Evolutionary conservation across 1,140 invertebrate species (phyloP).

Genomic region (Zaprionus tsacasi): DNA sequence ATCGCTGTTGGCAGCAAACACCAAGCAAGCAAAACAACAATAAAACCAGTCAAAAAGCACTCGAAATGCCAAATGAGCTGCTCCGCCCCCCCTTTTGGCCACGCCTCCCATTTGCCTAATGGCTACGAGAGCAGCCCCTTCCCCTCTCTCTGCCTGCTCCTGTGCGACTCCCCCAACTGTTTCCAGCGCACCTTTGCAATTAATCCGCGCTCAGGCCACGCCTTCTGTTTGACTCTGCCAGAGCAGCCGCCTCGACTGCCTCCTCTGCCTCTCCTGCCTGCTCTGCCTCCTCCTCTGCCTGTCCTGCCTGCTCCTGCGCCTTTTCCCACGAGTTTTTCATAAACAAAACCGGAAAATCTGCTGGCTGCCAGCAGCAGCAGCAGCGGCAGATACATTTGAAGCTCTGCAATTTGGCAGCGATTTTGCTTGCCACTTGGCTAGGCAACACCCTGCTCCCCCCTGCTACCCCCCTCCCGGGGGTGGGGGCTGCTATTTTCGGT

Average conservation of each 20-base stretch:
- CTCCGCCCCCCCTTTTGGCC: background rate
- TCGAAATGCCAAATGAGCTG: constrained; percentile 80
- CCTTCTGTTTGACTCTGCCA: constrained; percentile 27
- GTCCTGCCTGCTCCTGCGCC: background rate
- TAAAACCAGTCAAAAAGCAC: constrained; percentile 82
- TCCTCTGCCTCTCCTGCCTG: background rate
- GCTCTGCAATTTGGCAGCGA: constrained; percentile 77
- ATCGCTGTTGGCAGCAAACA: constrained; percentile 72
- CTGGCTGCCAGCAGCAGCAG: constrained; percentile 69
- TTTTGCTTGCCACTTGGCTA: constrained; percentile 46
- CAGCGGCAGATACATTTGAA: constrained; percentile 51
- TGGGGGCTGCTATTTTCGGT: constrained; percentile 61
- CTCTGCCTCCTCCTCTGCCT: background rate
- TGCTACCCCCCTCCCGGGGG: background rate
- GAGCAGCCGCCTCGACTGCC: background rate
- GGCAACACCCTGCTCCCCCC: background rate
- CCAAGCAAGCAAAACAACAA: constrained; percentile 50
- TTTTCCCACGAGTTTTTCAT: constrained; percentile 69
- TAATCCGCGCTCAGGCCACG: constrained; percentile 46
- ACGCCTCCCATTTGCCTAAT: constrained; percentile 54
- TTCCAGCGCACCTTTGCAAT: constrained; percentile 54
- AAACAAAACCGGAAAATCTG: constrained; percentile 78
- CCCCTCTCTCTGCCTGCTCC: background rate
- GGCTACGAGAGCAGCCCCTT: constrained; percentile 27
- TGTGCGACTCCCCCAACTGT: background rate